Base-by-base conservation (phyloP, 2,113 vertebrate species). In the Podocnemis expansa region DNA sequence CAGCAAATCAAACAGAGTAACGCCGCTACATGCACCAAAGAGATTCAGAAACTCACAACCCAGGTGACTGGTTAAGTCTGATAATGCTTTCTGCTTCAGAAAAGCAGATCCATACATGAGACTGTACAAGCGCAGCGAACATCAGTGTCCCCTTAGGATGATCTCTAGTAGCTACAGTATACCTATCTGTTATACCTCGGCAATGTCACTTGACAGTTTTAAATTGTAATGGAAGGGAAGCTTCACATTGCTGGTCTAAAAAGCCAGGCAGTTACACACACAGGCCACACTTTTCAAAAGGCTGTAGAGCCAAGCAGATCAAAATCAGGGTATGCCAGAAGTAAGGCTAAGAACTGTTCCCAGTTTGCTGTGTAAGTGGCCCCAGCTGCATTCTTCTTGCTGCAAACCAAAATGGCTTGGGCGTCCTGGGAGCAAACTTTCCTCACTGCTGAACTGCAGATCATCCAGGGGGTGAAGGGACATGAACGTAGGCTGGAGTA, bases 1-100 rank as follows among this genome's bases (percentile, higher is more conserved):
- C 0, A 38, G 10, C 2, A 14, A 10, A 58, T 31, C 7, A 51
- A 73, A 45, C 29, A 80, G 16, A 84, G 31, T 25, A 1, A 1
- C 34, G 27, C 24, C 17, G n/a, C 79, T 80, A 38, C 79, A 38
- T 38, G 22, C 25, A 55, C 34, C 14, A 25, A n/a, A 41, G 4
- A 41, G n/a, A 3, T 4, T 8, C 41, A 2, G 6, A 86, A 38
- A 5, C 29, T 12, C 63, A 76, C 41, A 0, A 41, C n/a, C 47
- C 58, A 55, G 52, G 79, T 56, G 78, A 29, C 47, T 10, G n/a
- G n/a, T 14, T 31, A 1, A 6, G 12, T 3, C 3, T 0, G 3
- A 13, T 41, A 41, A 1, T 0, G 5, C 22, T 38, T 38, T 17
- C 75, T 45, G 43, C 52, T 47, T 4, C 52, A 75, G 79, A 27